Base-by-base conservation (phyloP, 2,888 invertebrate genomes). In the Volucella bombylans region DNA sequence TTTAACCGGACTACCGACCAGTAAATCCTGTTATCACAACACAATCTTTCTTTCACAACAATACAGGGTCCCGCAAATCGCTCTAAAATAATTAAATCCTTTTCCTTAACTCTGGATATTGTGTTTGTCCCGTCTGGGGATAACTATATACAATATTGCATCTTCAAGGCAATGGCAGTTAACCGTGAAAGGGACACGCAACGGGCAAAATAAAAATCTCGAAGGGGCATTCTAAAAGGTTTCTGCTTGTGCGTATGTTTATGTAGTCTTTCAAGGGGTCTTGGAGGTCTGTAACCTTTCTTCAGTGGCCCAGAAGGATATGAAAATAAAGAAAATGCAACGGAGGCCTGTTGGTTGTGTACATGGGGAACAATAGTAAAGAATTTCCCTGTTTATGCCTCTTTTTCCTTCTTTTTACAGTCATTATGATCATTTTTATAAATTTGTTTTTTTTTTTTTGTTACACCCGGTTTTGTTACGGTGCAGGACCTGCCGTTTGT, bases 11-110 rank as follows among this genome's bases (percentile, higher is more conserved):
- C 81, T 43, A 59, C 55, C 81, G 81, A 81, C 81, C 77, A 85
- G 85, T 64, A 85, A 85, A 82, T 85, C 85, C 85, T 85, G 85
- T 85, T 85, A 85, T 85, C 85, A 76, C 38, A 62, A 85, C 81
- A 85, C 85, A 68, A 85, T 85, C 81, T 81, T 57, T 64, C 57
- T 57, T 31, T n/a, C 49, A 31, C 14, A 23, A 79, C 68, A 61
- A 80, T 74, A 55, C 15, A 23, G 61, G 72, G 69, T 73, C 62
- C 71, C 71, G 68, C 71, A 61, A 52, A 65, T 38, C 45, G 55
- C 43, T 74, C 43, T 39, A 50, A 76, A 69, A 76, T 72, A 81
- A 85, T 85, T 81, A 85, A 85, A 85, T 77, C 81, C 85, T 77
- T 85, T 85, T 43, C 81, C 72, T 72, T 67, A 41, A 71, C 69